These are phyloP conservation scores for Athalia circularis DNA, from an alignment of 2,888 invertebrate species.

Conservation along the genomic window DNA sequence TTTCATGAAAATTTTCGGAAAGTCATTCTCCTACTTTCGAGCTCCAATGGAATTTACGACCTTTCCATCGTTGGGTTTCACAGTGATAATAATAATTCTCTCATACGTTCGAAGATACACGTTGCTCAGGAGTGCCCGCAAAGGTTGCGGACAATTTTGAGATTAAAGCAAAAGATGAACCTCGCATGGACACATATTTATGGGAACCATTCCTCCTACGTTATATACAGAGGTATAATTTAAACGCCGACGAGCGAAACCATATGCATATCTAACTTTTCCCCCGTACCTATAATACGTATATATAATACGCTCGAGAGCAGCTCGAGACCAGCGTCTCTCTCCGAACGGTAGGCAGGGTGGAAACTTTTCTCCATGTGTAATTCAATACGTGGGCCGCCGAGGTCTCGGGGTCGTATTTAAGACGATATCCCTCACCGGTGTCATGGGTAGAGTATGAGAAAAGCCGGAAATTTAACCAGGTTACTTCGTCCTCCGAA, in stretches of 20 bases:
- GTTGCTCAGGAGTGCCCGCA: background rate
- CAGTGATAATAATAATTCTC: too few relatives aligned
- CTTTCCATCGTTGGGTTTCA: too few relatives aligned
- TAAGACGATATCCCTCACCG: constrained; percentile 22
- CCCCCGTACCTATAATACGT: constrained; percentile 49
- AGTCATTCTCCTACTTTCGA: too few relatives aligned
- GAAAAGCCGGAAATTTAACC: constrained; percentile 30
- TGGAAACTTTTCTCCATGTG: constrained; percentile 64
- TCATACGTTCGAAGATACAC: too few relatives aligned
- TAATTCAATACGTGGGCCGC: constrained; percentile 63
- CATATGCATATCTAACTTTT: constrained; percentile 62
- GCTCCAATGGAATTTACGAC: too few relatives aligned
- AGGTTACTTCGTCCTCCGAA: constrained; percentile 6
- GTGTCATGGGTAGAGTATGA: constrained; percentile 19
- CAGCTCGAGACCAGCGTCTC: background rate
- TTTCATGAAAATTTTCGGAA: too few relatives aligned
- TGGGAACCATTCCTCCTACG: background rate
- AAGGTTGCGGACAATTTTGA: constrained; percentile 57
- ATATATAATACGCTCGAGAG: too few relatives aligned
- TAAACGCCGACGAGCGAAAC: constrained; percentile 50
- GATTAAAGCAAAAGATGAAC: constrained; percentile 60
- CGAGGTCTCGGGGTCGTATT: constrained; percentile 24
- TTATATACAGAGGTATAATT: constrained; percentile 16
- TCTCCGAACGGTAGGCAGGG: constrained; percentile 51
- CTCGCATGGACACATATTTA: constrained; percentile 48